phyloP scores from a whole-genome alignment of 2,797 vertebrate species.

The Pagetopsis macropterus region DNA sequence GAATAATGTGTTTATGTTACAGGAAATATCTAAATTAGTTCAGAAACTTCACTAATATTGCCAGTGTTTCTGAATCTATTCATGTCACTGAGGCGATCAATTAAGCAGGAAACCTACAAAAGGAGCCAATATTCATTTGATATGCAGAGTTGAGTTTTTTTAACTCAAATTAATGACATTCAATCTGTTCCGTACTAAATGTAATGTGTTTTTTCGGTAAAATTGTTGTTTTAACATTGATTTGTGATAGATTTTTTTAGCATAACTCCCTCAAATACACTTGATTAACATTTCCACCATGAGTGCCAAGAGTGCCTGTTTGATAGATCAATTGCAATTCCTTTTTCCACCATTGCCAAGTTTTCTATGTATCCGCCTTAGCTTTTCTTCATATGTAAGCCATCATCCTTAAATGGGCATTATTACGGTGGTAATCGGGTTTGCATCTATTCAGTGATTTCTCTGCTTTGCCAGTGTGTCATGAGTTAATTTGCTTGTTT shows the following conservation, averaged over 20 bases:
- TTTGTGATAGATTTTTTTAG: slow-evolving; percentile 46
- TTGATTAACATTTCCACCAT: slow-evolving; percentile 9
- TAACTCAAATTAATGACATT: slow-evolving; percentile 39
- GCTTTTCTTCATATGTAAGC: slow-evolving; percentile 40
- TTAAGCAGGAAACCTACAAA: slow-evolving; percentile 39
- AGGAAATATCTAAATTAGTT: slow-evolving; percentile 35
- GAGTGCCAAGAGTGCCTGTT: slow-evolving; percentile 39
- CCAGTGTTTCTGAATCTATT: slow-evolving; percentile 14
- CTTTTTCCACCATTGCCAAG: slow-evolving; percentile 41
- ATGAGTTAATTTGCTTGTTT: slow-evolving; percentile 74
- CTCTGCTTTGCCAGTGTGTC: slow-evolving; percentile 51
- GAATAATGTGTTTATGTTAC: slow-evolving; percentile 25
- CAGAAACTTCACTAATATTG: slow-evolving; percentile 41
- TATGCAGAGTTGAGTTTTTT: slow-evolving; percentile 46
- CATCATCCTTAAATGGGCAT: slow-evolving; percentile 49
- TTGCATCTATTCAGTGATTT: slow-evolving; percentile 72
- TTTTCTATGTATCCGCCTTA: slow-evolving; percentile 32
- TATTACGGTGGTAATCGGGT: slow-evolving; percentile 71
- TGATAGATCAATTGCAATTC: slow-evolving; percentile 17
- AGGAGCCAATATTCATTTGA: slow-evolving; percentile 43
- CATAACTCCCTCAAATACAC: slow-evolving; percentile 32
- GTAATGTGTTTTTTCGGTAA: slow-evolving; percentile 1
- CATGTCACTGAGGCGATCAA: slow-evolving; percentile 30
- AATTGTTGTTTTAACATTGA: slow-evolving; percentile 25
- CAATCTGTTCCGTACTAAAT: slow-evolving; percentile 46